Percentiles rank a stretch among this genome's conserved stretches.
Evolutionary conservation across 2,888 invertebrate genomes (phyloP).

Genomic region (Limnephilus lunatus): DNA sequence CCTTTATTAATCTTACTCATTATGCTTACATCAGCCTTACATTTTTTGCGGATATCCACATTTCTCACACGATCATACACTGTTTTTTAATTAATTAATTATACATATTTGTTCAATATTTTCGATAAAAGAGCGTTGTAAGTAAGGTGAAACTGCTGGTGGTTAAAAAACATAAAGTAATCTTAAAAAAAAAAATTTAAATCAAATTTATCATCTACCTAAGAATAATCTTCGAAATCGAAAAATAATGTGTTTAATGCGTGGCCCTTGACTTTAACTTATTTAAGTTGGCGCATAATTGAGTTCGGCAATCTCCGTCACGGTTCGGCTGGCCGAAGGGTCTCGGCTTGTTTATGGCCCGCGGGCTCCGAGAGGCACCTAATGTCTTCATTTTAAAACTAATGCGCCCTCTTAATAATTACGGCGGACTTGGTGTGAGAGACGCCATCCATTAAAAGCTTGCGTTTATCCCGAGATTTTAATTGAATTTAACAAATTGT

Average conservation of each 20-base stretch:
- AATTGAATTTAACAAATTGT: slow-evolving; percentile 2
- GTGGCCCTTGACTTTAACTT: slow-evolving; percentile 25
- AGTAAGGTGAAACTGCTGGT: too few species aligned
- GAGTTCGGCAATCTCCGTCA: slow-evolving; percentile 63
- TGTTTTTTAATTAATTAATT: too few species aligned
- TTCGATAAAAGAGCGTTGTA: too few species aligned
- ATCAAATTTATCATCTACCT: too few species aligned
- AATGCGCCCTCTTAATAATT: slow-evolving; percentile 34
- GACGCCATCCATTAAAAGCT: neutral
- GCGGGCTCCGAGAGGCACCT: slow-evolving; percentile 43
- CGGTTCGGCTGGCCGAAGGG: slow-evolving; percentile 58
- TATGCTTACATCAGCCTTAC: too few species aligned
- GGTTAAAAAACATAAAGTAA: too few species aligned
- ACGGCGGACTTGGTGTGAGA: neutral
- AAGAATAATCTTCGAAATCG: neutral
- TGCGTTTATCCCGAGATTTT: neutral
- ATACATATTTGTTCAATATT: too few species aligned
- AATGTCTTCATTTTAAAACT: slow-evolving; percentile 56
- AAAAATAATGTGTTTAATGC: slow-evolving; percentile 29
- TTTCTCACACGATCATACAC: too few species aligned
- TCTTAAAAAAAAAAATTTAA: too few species aligned
- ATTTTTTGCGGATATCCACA: too few species aligned
- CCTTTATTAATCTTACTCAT: too few species aligned
- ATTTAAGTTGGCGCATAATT: slow-evolving; percentile 66
- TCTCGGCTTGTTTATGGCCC: slow-evolving; percentile 60